Base-by-base conservation (phyloP, 1,140 invertebrate genomes). In the Lerema accius region DNA sequence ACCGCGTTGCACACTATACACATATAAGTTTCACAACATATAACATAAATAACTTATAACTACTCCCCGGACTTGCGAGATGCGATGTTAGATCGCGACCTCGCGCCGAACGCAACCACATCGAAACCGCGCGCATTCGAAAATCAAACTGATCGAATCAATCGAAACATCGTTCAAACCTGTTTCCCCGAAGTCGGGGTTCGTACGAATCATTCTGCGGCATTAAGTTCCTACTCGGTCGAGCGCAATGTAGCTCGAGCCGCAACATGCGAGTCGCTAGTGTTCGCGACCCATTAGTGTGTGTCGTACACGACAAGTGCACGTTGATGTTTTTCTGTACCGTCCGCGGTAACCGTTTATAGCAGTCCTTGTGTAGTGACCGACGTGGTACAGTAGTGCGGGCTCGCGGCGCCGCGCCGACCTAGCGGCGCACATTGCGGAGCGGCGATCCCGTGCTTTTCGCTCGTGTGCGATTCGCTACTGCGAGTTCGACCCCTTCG, bases 31-130 rank as follows among this genome's bases (percentile, higher is more conserved):
- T 67, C 69, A 82, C 76, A 67, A 82, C 80, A 81, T 74, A 76
- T 65, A 82, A 80, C 73, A 82, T 73, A 81, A 80, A 80, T 74
- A 77, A 77, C 76, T 78, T 81, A 80, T 71, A 70, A 70, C 71
- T 81, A 76, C 45, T 51, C 62, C 69, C 59, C 68, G 56, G 68
- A 49, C 69, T 45, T 45, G 63, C 75, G 71, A 79, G 79, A 69
- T 67, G 65, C 63, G 69, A 63, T 61, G 45, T 53, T 67, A 45
- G 59, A 6, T 70, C 66, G 65, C 72, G 75, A 71, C 67, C 69
- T 73, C 73, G 67, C 67, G 69, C 46, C 69, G 66, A 77, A 76
- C 76, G 51, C 69, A 60, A 60, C 60, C 35, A 45, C 46, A 65
- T 53, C 66, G 60, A 64, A 39, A 72, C 70, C 71, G 59, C 63